phyloP scores from a whole-genome alignment of 2,113 vertebrate species.

The Apistogramma diplotaenia region DNA sequence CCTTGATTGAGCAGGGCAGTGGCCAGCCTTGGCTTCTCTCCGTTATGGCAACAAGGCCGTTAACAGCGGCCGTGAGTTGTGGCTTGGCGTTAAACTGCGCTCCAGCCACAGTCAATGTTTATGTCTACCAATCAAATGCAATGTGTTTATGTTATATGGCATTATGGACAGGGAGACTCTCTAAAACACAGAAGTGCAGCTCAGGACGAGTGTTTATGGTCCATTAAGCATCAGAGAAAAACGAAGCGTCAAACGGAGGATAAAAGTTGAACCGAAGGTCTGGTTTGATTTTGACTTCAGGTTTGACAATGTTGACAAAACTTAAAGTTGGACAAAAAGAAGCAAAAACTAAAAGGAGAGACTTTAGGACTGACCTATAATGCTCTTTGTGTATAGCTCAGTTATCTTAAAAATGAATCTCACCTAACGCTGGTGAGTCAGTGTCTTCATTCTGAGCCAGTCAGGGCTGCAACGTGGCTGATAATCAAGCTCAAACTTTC shows the following conservation, averaged over 20 bases:
- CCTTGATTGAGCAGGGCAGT: slow-evolving; percentile 27
- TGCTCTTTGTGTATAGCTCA: background rate
- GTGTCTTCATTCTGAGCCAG: background rate
- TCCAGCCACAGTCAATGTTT: slow-evolving; percentile 76
- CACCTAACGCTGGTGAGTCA: background rate
- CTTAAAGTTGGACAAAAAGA: background rate
- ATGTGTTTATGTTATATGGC: slow-evolving; percentile 76
- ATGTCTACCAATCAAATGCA: slow-evolving; percentile 78
- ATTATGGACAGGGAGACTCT: slow-evolving; percentile 70
- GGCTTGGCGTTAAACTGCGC: slow-evolving; percentile 71
- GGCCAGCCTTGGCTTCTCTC: slow-evolving; percentile 53
- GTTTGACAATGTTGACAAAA: background rate
- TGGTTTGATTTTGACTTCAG: background rate
- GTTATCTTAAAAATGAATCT: background rate
- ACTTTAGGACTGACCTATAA: too few species aligned
- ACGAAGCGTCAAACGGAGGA: background rate
- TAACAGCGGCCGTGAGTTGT: slow-evolving; percentile 70
- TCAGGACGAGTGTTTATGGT: slow-evolving; percentile 47
- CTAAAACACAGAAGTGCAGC: slow-evolving; percentile 49
- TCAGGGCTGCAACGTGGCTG: background rate
- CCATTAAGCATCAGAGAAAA: slow-evolving; percentile 40
- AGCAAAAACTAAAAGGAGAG: background rate
- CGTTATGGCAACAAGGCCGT: slow-evolving; percentile 40
- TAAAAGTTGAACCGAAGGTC: background rate
- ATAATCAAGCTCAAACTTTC: background rate